Conservation (phyloP, 92 coral and sea anemone genomes). For the Muricea muricata region DNA sequence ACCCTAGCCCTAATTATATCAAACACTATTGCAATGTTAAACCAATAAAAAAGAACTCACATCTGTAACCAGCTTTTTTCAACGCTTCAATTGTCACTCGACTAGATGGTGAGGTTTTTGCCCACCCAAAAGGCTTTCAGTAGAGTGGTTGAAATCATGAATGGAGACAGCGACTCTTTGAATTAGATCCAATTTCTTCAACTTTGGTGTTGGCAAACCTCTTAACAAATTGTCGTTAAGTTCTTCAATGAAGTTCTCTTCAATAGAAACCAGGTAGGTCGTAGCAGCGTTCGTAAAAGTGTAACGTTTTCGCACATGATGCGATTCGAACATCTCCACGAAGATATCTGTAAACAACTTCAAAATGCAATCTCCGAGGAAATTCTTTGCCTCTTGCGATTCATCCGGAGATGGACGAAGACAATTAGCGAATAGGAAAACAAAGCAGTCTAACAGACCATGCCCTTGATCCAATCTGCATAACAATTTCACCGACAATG, state of each 20-base stretch:
- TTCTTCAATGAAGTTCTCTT: slow-evolving; percentile 56
- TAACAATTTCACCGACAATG: too few species aligned
- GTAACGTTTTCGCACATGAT: slow-evolving; percentile 35
- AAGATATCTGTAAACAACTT: slow-evolving; percentile 60
- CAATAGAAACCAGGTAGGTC: slow-evolving; percentile 31
- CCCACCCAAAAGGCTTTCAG: slow-evolving; percentile 41
- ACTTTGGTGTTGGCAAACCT: slow-evolving; percentile 64
- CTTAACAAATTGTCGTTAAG: slow-evolving; percentile 58
- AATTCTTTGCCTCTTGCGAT: slow-evolving; percentile 40
- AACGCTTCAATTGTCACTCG: background rate
- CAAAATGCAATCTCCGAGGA: slow-evolving; percentile 36
- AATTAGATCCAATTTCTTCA: too few species aligned
- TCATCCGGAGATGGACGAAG: slow-evolving; percentile 58
- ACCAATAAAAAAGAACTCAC: slow-evolving; percentile 10
- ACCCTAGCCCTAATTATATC: too few species aligned
- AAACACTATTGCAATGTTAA: too few species aligned
- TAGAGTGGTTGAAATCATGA: slow-evolving; percentile 60
- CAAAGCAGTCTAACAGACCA: too few species aligned
- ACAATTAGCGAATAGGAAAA: slow-evolving; percentile 57
- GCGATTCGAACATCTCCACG: slow-evolving; percentile 50
- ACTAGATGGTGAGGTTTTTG: slow-evolving; percentile 43
- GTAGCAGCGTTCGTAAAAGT: slow-evolving; percentile 50
- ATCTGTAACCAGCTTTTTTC: slow-evolving; percentile 29
- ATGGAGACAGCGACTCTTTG: slow-evolving; percentile 55
- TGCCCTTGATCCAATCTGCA: too few species aligned